A percentile compares a stretch with the other conserved stretches of the same genome.
These are phyloP conservation scores for Nycticorax nycticorax DNA, from an alignment of 2,113 vertebrate genomes.

Conservation along the genomic window DNA sequence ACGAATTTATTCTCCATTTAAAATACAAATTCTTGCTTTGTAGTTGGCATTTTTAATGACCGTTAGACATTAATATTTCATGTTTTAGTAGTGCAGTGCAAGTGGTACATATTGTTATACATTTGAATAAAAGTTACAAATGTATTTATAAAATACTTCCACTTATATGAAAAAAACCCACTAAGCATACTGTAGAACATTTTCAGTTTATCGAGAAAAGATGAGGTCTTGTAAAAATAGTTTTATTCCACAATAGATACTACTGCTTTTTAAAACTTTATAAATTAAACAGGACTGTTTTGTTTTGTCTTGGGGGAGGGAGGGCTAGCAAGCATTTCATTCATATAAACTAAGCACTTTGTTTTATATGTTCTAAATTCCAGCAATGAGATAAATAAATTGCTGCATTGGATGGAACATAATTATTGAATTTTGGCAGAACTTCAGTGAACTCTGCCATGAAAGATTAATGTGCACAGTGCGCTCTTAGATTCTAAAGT, in stretches of 20 bases:
- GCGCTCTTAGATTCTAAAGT: conserved; percentile 50
- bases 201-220: neutral
- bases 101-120: neutral
- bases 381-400: conserved; percentile 68
- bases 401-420: conserved; percentile 52
- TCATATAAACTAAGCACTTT: conserved; percentile 55
- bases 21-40: neutral
- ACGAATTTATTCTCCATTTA: neutral
- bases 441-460: conserved; percentile 71
- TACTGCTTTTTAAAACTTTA: neutral
- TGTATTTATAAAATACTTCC: neutral
- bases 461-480: conserved; percentile 63
- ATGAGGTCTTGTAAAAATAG: neutral
- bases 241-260: neutral
- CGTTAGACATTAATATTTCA: neutral
- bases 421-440: conserved; percentile 72
- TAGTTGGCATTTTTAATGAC: neutral
- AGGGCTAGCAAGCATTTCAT: neutral
- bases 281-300: neutral
- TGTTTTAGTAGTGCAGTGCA: neutral
- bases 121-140: neutral
- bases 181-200: neutral
- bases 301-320: neutral
- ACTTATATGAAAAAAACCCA: neutral
- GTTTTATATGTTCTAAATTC: conserved; percentile 57